Percentiles rank a stretch among this genome's conserved stretches.
phyloP scores from a whole-genome alignment of 2,888 invertebrate species.

The Amorpha juglandis region DNA sequence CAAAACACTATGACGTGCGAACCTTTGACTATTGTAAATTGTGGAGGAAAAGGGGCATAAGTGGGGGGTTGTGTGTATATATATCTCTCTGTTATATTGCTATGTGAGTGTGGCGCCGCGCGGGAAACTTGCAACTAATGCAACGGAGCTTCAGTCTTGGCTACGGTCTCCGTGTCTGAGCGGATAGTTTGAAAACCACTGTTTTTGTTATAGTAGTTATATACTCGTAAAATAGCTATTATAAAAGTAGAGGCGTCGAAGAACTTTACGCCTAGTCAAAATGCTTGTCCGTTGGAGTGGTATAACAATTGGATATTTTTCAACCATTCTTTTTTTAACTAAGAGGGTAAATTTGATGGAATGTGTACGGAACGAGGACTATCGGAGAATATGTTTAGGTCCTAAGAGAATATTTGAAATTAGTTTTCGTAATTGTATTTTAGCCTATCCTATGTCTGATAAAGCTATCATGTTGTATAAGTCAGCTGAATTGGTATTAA shows the following conservation, averaged over 20 bases:
- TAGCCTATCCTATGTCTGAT: no score
- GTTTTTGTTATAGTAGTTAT: background rate
- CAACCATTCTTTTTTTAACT: background rate
- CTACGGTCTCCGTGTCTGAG: constrained; percentile 34
- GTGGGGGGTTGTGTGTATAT: constrained; percentile 59
- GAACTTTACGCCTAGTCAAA: background rate
- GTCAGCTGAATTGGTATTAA: no score
- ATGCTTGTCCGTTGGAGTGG: background rate
- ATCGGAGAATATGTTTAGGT: no score
- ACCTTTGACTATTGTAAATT: constrained; percentile 1
- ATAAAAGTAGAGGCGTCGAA: background rate
- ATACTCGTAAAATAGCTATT: background rate
- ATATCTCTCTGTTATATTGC: constrained; percentile 75
- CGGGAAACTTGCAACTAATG: constrained; percentile 57
- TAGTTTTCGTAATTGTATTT: no score
- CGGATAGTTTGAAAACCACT: constrained; percentile 22
- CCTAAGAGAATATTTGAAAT: no score
- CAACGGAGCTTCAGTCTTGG: constrained; percentile 74
- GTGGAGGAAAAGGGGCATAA: constrained; percentile 43
- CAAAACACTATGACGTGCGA: constrained; percentile 8
- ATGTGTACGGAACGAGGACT: no score
- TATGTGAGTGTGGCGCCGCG: constrained; percentile 61
- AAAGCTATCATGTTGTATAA: no score
- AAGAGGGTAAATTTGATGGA: no score
- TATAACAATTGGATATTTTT: background rate